These are phyloP conservation scores for Urophycis tenuis DNA, from an alignment of 2,797 vertebrate genomes.

Conservation along the genomic window DNA sequence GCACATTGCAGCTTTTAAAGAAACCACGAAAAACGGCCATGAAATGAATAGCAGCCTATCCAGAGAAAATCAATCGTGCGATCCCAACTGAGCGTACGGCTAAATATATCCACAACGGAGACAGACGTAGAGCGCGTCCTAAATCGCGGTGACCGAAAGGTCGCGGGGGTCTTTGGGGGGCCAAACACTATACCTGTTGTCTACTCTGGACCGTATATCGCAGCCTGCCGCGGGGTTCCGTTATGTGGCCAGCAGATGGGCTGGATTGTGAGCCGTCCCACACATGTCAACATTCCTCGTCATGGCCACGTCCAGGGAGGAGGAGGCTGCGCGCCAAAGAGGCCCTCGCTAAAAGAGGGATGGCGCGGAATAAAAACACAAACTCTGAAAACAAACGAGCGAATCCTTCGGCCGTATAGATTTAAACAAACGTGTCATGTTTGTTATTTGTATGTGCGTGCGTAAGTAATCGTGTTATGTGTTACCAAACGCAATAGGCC, in stretches of 20 bases:
- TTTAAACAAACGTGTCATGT: not conserved
- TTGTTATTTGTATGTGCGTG: not conserved
- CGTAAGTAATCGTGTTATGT: not conserved
- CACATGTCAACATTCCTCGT: slow-evolving; percentile 72
- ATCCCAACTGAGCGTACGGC: not conserved
- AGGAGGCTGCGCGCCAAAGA: slow-evolving; percentile 20
- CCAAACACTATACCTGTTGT: slow-evolving; percentile 56
- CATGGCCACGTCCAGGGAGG: slow-evolving; percentile 51
- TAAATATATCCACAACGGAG: not conserved
- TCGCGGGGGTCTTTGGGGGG: not conserved
- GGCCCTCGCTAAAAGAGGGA: slow-evolving; percentile 15
- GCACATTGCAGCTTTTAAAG: not conserved
- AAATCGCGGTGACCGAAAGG: not conserved
- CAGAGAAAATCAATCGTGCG: not conserved
- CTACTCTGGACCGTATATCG: slow-evolving; percentile 24
- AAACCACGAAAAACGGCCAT: not conserved
- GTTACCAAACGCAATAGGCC: not conserved
- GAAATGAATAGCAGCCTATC: not conserved
- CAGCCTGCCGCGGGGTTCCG: slow-evolving; percentile 31
- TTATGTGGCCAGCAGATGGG: slow-evolving; percentile 69
- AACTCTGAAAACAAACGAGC: not conserved
- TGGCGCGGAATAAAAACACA: not conserved
- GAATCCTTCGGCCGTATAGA: not conserved
- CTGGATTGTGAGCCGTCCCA: slow-evolving; percentile 63
- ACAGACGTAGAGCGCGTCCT: not conserved